Conservation (phyloP, 1,140 invertebrate genomes). For the Nomia melanderi region DNA sequence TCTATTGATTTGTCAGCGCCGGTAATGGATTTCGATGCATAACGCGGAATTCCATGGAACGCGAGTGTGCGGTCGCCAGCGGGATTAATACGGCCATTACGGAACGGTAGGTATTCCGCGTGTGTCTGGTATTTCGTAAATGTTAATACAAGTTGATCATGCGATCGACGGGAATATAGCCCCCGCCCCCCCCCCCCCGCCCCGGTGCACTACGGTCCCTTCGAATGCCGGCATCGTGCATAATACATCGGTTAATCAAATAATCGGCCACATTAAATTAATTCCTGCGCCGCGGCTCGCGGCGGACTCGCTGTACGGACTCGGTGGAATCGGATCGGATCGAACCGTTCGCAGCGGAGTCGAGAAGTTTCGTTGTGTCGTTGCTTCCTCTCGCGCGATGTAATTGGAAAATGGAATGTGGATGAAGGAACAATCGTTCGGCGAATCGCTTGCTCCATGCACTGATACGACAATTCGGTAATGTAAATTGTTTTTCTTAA, state of each 20-base stretch:
- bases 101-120: constrained; percentile 42
- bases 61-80: constrained; percentile 30
- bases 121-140: constrained; percentile 49
- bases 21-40: constrained; percentile 61
- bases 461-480: too few species aligned
- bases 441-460: too few species aligned
- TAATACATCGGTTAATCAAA: background rate
- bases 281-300: too few species aligned
- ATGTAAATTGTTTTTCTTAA: too few species aligned
- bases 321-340: background rate
- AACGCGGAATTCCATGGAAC: constrained; percentile 55
- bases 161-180: background rate
- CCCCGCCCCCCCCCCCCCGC: too few species aligned
- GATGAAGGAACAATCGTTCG: too few species aligned
- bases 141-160: constrained; percentile 36
- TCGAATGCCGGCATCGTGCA: background rate
- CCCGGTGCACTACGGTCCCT: background rate
- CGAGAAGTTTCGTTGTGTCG: too few species aligned
- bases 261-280: background rate
- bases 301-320: too few species aligned
- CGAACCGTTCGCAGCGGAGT: too few species aligned
- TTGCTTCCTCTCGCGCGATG: too few species aligned
- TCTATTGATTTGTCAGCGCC: constrained; percentile 60
- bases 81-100: constrained; percentile 61
- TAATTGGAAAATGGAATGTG: too few species aligned